Evolutionary conservation across 2,113 vertebrate species (phyloP).

Genomic region (Mandrillus leucophaeus): DNA sequence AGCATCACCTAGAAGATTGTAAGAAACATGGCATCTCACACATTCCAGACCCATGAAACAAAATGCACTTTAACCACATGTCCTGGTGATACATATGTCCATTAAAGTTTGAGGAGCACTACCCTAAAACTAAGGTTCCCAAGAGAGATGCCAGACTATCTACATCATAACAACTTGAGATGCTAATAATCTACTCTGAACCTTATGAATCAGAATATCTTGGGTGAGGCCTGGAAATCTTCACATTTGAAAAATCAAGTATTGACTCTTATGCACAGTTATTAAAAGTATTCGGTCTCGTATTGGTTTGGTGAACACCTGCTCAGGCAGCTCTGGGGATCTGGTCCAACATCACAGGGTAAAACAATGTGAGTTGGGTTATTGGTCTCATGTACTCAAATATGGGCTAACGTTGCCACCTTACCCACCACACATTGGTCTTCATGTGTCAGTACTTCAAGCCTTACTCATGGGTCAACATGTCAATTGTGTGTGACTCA

Average conservation of each 20-base stretch:
- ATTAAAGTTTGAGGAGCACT: not conserved
- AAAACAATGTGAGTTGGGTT: not conserved
- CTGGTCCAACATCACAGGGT: not conserved
- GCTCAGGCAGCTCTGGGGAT: not conserved
- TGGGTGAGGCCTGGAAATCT: not conserved
- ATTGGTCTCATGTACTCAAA: not conserved
- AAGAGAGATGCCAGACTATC: not conserved
- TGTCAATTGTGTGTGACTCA: not conserved
- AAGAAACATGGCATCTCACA: not conserved
- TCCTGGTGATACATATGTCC: not conserved
- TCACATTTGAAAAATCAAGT: not conserved
- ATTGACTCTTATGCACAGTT: not conserved
- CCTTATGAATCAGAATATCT: not conserved
- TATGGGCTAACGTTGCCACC: not conserved
- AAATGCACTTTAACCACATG: not conserved
- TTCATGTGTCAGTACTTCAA: not conserved
- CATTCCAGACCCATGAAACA: not conserved
- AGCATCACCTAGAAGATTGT: not conserved
- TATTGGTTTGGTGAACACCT: not conserved
- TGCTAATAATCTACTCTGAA: not conserved
- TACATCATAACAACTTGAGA: not conserved
- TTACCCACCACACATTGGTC: not conserved
- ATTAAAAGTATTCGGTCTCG: not conserved
- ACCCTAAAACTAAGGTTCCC: not conserved
- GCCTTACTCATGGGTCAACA: not conserved